Base-by-base conservation (phyloP, 1,140 invertebrate genomes). In the Pogonus chalceus region DNA sequence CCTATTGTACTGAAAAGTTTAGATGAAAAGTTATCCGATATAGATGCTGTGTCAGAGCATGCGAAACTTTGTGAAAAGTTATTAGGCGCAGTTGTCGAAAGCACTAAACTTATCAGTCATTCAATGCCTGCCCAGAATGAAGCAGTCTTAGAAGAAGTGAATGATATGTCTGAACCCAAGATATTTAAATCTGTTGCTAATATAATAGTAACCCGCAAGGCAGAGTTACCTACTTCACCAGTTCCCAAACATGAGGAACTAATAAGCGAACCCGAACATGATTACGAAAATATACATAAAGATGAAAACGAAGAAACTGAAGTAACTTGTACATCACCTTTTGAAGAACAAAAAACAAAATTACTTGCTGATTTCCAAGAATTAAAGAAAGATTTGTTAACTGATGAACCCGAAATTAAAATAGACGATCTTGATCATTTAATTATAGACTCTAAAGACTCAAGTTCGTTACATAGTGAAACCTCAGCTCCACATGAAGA, bases 41-140 rank as follows among this genome's bases (percentile, higher is more conserved):
- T 71, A 12, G 68, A 72, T 49, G 69, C 68, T 0, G 70, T 71
- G 0, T 72, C 71, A 1, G 65, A 72, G 57, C 71, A 70, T 1
- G 65, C 69, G 23, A 73, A 71, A 35, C 61, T 70, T 14, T 74
- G 72, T 60, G 70, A 71, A 49, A 68, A 75, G 49, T 61, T 75
- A 49, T 56, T 74, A 9, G 58, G 73, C 14, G 67, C 69, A 2
- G 72, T 69, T 0, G 61, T 74, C 24, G 71, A 65, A 52, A 62
- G 60, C 53, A 64, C 52, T 4, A 55, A 65, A 21, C 37, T 61
- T 1, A 39, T 58, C 54, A 18, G 56, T 50, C 62, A 37, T 57
- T 51, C 22, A 58, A 61, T 9, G n/a, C 56, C 1, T 37, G 49
- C 2, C 55, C 39, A 53, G 63, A 65, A 51, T 4, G 9, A 4